phyloP scores from a whole-genome alignment of 2,888 invertebrate species.

The Orchestes rusci region DNA sequence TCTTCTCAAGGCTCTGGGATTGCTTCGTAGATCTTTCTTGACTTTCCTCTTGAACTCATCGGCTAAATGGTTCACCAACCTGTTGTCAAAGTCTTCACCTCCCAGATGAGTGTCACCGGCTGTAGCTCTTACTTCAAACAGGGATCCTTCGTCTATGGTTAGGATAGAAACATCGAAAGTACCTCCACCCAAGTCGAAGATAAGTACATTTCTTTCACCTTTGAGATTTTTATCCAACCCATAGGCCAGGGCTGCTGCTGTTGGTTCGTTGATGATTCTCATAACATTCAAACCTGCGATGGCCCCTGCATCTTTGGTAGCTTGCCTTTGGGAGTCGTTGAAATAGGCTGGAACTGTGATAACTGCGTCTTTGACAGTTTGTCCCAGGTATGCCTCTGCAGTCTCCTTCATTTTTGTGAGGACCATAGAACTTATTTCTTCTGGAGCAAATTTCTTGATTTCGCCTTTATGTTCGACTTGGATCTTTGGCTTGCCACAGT shows the following conservation, averaged over 20 bases:
- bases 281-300: slow-evolving; percentile 60
- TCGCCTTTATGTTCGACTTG: slow-evolving; percentile 60
- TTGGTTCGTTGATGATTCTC: slow-evolving; percentile 74
- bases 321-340: slow-evolving; percentile 66
- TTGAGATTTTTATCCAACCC: slow-evolving; percentile 29
- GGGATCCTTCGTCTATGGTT: slow-evolving; percentile 78
- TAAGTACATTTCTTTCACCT: slow-evolving; percentile 47
- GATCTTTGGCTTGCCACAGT: slow-evolving; percentile 59
- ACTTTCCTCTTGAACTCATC: slow-evolving; percentile 67
- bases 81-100: slow-evolving; percentile 61
- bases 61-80: slow-evolving; percentile 50
- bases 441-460: slow-evolving; percentile 54
- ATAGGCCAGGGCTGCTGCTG: slow-evolving; percentile 26
- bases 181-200: slow-evolving; percentile 55
- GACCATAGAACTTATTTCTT: slow-evolving; percentile 63
- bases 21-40: slow-evolving; percentile 44
- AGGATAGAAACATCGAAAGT: slow-evolving; percentile 79
- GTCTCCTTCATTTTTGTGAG: slow-evolving; percentile 43
- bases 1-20: slow-evolving; percentile 19
- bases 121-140: slow-evolving; percentile 77
- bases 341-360: slow-evolving; percentile 31
- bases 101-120: slow-evolving; percentile 80
- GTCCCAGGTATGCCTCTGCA: no score
- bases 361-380: no score
- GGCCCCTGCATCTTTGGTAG: slow-evolving; percentile 72